Evolutionary conservation across 2,797 vertebrate genomes (phyloP).

Genomic region (Phalanger gymnotis): DNA sequence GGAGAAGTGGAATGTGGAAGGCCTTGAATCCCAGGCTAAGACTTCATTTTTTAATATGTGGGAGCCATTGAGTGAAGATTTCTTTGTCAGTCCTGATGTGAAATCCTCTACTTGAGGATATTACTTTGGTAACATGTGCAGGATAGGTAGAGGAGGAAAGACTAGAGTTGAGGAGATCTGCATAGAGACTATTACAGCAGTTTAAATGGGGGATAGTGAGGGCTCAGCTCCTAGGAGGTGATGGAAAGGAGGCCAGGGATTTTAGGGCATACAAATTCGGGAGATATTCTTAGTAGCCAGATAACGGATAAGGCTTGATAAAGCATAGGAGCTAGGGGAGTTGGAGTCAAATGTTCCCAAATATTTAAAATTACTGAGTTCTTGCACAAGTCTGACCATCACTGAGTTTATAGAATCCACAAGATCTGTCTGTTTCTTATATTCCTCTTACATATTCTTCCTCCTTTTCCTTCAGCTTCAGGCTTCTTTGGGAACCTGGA

Average conservation of each 20-base stretch:
- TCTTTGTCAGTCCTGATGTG: not conserved
- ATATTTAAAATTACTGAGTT: not conserved
- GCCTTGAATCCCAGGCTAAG: not conserved
- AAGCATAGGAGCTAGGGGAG: not conserved
- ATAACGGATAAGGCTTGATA: not conserved
- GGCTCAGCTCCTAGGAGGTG: not conserved
- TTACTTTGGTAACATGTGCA: not conserved
- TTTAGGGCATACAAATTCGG: not conserved
- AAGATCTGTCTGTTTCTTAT: not conserved
- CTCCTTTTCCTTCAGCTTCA: slow-evolving; percentile 53
- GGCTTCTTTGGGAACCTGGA: slow-evolving; percentile 37
- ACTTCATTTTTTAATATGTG: not conserved
- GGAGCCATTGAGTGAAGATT: not conserved
- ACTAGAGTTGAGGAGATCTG: not conserved
- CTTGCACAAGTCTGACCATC: not conserved
- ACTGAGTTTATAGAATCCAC: slow-evolving; percentile 14
- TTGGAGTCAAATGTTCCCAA: not conserved
- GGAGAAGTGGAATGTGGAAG: not conserved
- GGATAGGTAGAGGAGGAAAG: not conserved
- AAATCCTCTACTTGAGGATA: not conserved
- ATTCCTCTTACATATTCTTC: not conserved
- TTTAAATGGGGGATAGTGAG: not conserved
- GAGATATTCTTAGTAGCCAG: not conserved
- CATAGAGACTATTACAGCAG: not conserved
- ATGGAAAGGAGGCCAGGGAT: not conserved